These are phyloP conservation scores for Glaucomys volans DNA, from an alignment of 2,113 vertebrate species.

Conservation along the genomic window DNA sequence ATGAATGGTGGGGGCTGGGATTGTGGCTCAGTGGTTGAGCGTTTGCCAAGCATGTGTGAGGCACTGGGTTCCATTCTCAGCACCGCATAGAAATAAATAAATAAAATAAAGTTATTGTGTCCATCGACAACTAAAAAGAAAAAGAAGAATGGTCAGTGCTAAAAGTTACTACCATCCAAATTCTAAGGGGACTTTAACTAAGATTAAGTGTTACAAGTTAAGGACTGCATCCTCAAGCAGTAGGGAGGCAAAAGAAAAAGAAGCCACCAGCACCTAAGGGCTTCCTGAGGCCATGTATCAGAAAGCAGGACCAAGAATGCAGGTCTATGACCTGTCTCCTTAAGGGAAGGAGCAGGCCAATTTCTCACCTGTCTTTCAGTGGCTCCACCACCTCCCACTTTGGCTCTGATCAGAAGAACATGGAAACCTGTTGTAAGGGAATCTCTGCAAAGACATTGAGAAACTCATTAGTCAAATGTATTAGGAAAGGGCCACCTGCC, in stretches of 20 bases:
- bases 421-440: constrained; percentile 98
- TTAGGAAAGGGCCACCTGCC: background rate
- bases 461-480: constrained; percentile 61
- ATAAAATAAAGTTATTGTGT: no score
- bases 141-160: background rate
- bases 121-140: no score
- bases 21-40: no score
- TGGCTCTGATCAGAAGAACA: constrained; percentile 98
- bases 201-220: constrained; percentile 4
- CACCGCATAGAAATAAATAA: no score
- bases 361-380: constrained; percentile 94
- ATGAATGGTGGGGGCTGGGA: no score
- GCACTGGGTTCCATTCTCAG: no score
- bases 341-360: background rate
- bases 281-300: background rate
- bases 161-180: background rate
- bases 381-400: constrained; percentile 98
- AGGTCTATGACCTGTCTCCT: background rate
- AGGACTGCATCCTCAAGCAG: background rate
- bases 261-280: background rate
- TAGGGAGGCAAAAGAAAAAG: background rate
- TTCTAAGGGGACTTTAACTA: background rate
- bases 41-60: no score
- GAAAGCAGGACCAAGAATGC: background rate
- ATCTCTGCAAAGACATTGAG: constrained; percentile 90